Conservation (phyloP, 2,797 vertebrate species). For the Melanotaenia nigrans region DNA sequence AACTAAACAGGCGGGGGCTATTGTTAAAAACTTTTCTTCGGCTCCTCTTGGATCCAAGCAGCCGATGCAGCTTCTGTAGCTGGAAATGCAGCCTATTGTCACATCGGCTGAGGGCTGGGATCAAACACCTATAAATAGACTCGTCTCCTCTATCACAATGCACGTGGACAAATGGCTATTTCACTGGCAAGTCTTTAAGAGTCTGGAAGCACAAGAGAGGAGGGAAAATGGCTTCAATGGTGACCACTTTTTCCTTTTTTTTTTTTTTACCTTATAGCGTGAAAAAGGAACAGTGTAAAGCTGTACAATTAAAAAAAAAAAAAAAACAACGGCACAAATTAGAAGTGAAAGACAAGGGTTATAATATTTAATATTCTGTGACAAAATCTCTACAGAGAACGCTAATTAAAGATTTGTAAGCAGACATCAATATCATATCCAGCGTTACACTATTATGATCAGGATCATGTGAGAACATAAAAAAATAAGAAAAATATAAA, state of each 20-base stretch:
- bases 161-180: slow-evolving; percentile 59
- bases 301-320: neutral
- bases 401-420: slow-evolving; percentile 81
- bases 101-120: slow-evolving; percentile 38
- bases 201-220: slow-evolving; percentile 2
- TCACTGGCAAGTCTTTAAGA: slow-evolving; percentile 30
- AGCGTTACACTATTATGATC: slow-evolving; percentile 76
- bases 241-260: neutral
- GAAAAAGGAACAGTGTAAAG: neutral
- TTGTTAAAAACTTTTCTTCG: slow-evolving; percentile 50
- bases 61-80: slow-evolving; percentile 66
- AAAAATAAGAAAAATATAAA: slow-evolving; percentile 55
- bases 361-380: slow-evolving; percentile 86
- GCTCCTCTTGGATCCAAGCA: slow-evolving; percentile 66
- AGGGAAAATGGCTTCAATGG: slow-evolving; percentile 1
- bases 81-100: slow-evolving; percentile 54
- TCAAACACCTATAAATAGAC: slow-evolving; percentile 76
- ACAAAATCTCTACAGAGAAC: slow-evolving; percentile 83
- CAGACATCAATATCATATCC: slow-evolving; percentile 83
- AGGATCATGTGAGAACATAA: slow-evolving; percentile 62
- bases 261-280: neutral
- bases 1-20: slow-evolving; percentile 35
- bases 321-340: slow-evolving; percentile 27
- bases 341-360: slow-evolving; percentile 67
- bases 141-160: slow-evolving; percentile 50